phyloP scores from a whole-genome alignment of 2,888 invertebrate species.

The Gymnosoma rotundatum region DNA sequence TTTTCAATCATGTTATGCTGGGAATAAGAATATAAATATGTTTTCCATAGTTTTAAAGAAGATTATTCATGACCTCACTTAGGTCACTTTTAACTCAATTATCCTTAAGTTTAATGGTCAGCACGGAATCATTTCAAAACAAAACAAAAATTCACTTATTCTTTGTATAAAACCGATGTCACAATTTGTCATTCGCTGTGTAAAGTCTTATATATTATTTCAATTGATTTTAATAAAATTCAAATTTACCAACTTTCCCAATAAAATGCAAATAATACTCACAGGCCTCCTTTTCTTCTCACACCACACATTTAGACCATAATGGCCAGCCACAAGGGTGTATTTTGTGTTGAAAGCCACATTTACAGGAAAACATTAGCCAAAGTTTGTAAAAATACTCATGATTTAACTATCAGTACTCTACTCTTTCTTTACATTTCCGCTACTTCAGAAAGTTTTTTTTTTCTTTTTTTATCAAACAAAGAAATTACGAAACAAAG shows the following conservation, averaged over 20 bases:
- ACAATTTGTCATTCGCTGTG: neutral
- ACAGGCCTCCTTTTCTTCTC: neutral
- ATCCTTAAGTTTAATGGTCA: no score
- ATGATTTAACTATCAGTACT: conserved; percentile 31
- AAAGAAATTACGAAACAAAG: conserved; percentile 45
- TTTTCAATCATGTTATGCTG: no score
- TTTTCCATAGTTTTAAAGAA: no score
- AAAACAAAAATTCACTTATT: no score
- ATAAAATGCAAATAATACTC: conserved; percentile 57
- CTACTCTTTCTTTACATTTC: conserved; percentile 22
- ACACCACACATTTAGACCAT: conserved; percentile 44
- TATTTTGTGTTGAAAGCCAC: conserved; percentile 65
- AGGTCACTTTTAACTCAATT: no score
- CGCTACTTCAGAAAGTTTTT: conserved; percentile 42
- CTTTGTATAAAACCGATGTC: neutral
- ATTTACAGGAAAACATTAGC: conserved; percentile 45
- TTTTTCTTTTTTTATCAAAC: neutral
- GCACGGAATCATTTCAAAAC: no score
- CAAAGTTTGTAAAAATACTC: conserved; percentile 26
- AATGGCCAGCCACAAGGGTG: conserved; percentile 69
- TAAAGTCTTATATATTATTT: neutral
- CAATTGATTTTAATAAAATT: conserved; percentile 54
- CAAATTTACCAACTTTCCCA: conserved; percentile 45
- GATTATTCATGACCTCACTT: no score
- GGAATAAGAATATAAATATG: no score